Percentiles rank a stretch among this genome's conserved stretches.
These are phyloP conservation scores for Drosophila meridiana DNA, from an alignment of 2,888 invertebrate species.

Conservation along the genomic window DNA sequence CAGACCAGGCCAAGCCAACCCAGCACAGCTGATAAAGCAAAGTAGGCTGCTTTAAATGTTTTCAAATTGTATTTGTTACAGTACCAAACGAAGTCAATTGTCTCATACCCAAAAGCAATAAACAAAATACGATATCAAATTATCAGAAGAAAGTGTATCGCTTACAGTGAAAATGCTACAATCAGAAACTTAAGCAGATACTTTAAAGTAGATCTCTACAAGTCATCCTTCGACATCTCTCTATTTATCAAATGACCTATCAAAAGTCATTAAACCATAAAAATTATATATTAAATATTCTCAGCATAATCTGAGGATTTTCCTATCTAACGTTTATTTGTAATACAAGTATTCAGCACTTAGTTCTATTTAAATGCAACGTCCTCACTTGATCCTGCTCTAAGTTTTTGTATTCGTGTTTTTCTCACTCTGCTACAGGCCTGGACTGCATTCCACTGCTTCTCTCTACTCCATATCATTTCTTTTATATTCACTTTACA, in stretches of 20 bases:
- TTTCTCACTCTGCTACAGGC: neutral
- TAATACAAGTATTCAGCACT: neutral
- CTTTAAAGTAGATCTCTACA: neutral
- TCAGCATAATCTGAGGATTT: neutral
- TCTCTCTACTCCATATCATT: neutral
- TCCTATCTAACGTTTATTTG: neutral
- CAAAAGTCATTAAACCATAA: too few relatives aligned
- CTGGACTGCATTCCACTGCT: neutral
- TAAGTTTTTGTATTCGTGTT: neutral
- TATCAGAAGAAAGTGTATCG: neutral
- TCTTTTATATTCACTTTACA: neutral
- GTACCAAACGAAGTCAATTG: conserved; percentile 24
- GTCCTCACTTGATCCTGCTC: neutral
- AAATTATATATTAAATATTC: neutral
- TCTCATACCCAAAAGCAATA: neutral
- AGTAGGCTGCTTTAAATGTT: conserved; percentile 51
- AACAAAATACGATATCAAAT: conserved; percentile 12
- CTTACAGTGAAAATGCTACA: neutral
- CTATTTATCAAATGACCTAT: too few relatives aligned
- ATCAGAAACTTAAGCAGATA: neutral
- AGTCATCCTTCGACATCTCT: neutral
- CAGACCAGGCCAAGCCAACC: conserved; percentile 13
- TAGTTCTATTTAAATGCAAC: neutral
- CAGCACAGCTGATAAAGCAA: neutral
- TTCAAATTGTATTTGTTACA: conserved; percentile 52